Evolutionary conservation across 2,888 invertebrate genomes (phyloP).

Genomic region (Morpho helenor): DNA sequence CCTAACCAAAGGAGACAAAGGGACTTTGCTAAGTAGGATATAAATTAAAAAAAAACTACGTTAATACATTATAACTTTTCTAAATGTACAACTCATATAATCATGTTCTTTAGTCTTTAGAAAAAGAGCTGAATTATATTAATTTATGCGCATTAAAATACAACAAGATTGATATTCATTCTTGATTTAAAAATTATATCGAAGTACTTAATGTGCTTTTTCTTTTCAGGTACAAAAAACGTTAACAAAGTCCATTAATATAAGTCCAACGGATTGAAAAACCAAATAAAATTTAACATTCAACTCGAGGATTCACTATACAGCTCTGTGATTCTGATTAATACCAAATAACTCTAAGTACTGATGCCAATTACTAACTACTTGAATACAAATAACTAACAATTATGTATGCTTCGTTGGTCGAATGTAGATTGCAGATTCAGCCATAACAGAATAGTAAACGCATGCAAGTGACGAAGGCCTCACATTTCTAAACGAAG

Average conservation of each 20-base stretch:
- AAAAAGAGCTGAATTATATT: no score
- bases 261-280: slow-evolving; percentile 1
- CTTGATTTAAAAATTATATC: no score
- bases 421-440: neutral
- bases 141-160: no score
- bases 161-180: no score
- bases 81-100: no score
- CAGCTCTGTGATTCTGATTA: slow-evolving; percentile 11
- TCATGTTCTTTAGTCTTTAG: no score
- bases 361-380: slow-evolving; percentile 6
- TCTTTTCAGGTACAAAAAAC: slow-evolving; percentile 29
- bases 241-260: slow-evolving; percentile 4
- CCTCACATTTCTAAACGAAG: no score
- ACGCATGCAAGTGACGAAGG: neutral
- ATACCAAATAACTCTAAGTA: slow-evolving; percentile 8
- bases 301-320: neutral
- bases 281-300: slow-evolving; percentile 4
- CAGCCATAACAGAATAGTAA: slow-evolving; percentile 4
- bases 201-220: neutral
- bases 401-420: slow-evolving; percentile 16
- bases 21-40: no score
- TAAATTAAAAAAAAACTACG: no score
- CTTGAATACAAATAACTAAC: slow-evolving; percentile 15
- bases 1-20: no score
- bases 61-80: no score